Conservation (phyloP, 2,888 invertebrate species). For the Acrobasis repandana region DNA sequence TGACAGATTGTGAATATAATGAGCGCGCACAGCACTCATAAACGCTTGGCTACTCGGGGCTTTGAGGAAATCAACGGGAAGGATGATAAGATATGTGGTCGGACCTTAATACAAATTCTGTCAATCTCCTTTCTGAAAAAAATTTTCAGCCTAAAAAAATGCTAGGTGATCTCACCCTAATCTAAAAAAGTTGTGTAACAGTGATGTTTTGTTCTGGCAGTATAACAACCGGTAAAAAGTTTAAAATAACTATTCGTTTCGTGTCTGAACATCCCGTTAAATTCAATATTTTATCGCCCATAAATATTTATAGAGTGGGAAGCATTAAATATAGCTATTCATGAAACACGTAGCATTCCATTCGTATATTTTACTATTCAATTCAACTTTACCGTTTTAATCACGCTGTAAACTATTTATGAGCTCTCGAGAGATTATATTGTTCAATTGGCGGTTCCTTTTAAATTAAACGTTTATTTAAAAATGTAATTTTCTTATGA, state of each 20-base stretch:
- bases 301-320: slow-evolving; percentile 15
- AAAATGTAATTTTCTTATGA: no score
- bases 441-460: no score
- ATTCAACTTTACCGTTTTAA: neutral
- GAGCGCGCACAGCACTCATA: no score
- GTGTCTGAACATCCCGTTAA: slow-evolving; percentile 3
- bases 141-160: no score
- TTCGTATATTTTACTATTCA: neutral
- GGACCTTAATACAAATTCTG: no score
- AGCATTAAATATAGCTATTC: slow-evolving; percentile 4
- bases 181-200: neutral
- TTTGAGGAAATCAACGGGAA: no score
- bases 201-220: slow-evolving; percentile 3
- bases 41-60: no score
- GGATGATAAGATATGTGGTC: no score
- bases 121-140: no score
- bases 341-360: neutral
- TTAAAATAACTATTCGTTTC: slow-evolving; percentile 8
- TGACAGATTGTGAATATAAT: no score
- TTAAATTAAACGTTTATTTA: no score
- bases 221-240: neutral
- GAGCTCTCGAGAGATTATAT: neutral
- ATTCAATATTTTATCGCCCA: slow-evolving; percentile 14
- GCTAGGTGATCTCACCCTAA: neutral
- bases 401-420: neutral